These are phyloP conservation scores for Stigmatopora argus DNA, from an alignment of 2,113 vertebrate species.

Conservation along the genomic window DNA sequence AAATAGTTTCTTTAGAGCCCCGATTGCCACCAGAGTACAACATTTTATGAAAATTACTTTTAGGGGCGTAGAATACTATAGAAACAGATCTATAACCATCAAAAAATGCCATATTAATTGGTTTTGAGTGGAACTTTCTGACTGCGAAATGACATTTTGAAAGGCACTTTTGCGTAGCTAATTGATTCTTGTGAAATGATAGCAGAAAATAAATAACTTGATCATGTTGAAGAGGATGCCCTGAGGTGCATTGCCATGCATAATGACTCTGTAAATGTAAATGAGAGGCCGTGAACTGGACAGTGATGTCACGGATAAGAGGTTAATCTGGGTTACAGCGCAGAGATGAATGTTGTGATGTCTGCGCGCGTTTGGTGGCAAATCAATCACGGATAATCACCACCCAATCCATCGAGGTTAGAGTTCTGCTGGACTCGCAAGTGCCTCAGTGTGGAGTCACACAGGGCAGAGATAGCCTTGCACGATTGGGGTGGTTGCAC, in stretches of 20 bases:
- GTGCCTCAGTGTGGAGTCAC: conserved; percentile 23
- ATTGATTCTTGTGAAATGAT: neutral
- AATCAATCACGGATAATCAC: conserved; percentile 45
- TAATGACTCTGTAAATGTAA: conserved; percentile 26
- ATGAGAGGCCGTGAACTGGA: conserved; percentile 30
- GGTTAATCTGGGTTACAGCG: conserved; percentile 37
- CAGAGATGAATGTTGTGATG: conserved; percentile 45
- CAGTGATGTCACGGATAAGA: conserved; percentile 31
- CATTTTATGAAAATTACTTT: neutral
- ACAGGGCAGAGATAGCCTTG: conserved; percentile 14
- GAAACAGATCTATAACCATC: neutral
- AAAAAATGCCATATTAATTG: neutral
- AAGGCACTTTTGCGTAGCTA: neutral
- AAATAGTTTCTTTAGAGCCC: neutral
- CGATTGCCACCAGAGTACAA: neutral
- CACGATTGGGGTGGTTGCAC: conserved; percentile 35
- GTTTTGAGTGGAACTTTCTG: neutral
- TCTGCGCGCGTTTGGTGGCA: conserved; percentile 15
- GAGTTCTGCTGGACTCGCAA: conserved; percentile 24
- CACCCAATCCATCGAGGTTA: conserved; percentile 34
- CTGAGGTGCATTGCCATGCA: conserved; percentile 10
- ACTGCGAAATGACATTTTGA: neutral
- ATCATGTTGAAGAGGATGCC: conserved; percentile 25
- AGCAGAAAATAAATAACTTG: conserved; percentile 22
- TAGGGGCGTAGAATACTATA: neutral